Conservation (phyloP, 2,797 vertebrate species). For the Urosaurus nigricauda region DNA sequence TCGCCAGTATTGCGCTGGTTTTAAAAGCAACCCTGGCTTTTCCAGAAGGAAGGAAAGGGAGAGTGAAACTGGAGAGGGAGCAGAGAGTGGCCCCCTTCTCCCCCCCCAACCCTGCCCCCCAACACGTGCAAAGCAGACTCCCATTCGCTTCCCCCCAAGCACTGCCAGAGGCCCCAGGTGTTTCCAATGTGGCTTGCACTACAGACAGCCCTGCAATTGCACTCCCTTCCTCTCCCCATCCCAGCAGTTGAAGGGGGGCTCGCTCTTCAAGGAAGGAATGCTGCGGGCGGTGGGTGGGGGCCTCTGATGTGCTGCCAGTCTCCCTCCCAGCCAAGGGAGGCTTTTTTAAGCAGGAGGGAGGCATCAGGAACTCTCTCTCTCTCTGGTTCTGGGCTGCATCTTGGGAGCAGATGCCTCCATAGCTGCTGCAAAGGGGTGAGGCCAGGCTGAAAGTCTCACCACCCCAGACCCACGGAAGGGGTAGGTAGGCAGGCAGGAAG, state of each 20-base stretch:
- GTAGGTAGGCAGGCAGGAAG: not conserved
- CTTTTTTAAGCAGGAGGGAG: not conserved
- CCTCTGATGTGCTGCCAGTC: slow-evolving; percentile 35
- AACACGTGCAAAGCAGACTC: too few species aligned
- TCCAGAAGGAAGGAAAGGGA: not conserved
- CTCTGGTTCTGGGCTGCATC: not conserved
- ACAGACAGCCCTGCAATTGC: not conserved
- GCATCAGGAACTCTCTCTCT: not conserved
- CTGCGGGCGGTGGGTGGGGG: not conserved
- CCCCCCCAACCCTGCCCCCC: too few species aligned
- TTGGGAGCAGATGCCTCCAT: slow-evolving; percentile 32
- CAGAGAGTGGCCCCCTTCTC: not conserved
- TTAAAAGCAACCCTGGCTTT: too few species aligned
- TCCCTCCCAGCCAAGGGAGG: not conserved
- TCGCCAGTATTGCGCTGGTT: rapidly evolving
- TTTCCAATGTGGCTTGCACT: not conserved
- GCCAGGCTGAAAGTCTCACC: too few species aligned
- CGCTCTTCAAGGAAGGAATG: not conserved
- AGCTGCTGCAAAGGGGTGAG: too few species aligned
- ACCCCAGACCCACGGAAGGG: rapidly evolving
- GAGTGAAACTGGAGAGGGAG: not conserved
- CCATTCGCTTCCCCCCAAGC: too few species aligned
- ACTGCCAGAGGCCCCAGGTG: not conserved
- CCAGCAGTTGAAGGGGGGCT: not conserved
- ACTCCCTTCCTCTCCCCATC: too few species aligned